Percentiles rank a stretch among this genome's conserved stretches.
These are phyloP conservation scores for Cryptophagus acutangulus DNA, from an alignment of 2,888 invertebrate species.

Conservation along the genomic window DNA sequence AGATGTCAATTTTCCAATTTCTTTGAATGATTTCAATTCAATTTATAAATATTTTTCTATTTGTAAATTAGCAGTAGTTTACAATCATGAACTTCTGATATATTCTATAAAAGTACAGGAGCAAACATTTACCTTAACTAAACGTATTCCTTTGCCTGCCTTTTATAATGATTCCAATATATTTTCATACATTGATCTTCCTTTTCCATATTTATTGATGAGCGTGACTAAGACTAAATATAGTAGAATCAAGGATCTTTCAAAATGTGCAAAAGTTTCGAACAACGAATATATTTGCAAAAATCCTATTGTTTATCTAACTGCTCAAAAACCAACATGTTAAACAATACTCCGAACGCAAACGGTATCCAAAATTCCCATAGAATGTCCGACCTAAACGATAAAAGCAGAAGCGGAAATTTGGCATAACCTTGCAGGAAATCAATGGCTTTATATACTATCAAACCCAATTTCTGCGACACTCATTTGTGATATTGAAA, in stretches of 20 bases:
- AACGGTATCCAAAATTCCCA: not conserved
- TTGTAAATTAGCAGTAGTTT: no score
- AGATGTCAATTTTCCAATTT: no score
- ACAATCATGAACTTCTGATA: not conserved
- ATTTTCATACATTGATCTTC: not conserved
- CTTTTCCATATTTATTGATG: not conserved
- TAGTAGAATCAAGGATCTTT: not conserved
- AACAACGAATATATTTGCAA: not conserved
- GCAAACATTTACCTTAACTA: not conserved
- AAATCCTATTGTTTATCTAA: not conserved
- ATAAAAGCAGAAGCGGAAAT: not conserved
- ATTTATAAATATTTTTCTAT: no score
- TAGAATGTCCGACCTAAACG: not conserved
- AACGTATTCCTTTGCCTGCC: not conserved
- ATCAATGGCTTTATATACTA: not conserved
- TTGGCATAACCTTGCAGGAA: not conserved
- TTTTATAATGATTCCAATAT: not conserved
- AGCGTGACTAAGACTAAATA: not conserved
- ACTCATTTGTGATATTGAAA: no score
- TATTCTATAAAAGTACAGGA: not conserved
- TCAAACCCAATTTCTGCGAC: not conserved
- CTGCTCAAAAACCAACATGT: not conserved
- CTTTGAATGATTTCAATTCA: no score
- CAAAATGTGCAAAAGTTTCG: not conserved
- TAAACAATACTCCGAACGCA: not conserved